Evolutionary conservation across 2,888 invertebrate genomes (phyloP).

Genomic region (Lasioglossum villosulum): DNA sequence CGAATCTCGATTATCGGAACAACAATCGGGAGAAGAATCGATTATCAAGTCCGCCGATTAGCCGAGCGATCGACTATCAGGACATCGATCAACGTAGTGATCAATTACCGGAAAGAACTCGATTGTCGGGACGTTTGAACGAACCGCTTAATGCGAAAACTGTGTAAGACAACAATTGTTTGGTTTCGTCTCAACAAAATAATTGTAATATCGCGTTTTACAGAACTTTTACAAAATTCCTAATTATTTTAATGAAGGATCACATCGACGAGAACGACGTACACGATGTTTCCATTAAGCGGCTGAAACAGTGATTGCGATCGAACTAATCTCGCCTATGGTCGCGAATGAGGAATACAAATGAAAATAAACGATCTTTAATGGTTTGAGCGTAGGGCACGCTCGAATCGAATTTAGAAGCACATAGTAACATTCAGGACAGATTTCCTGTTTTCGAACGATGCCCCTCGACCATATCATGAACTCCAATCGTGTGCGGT

Average conservation of each 20-base stretch:
- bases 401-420: neutral
- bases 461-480: conserved; percentile 1
- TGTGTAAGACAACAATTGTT: neutral
- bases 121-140: neutral
- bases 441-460: conserved; percentile 49
- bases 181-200: neutral
- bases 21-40: neutral
- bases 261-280: too few relatives aligned
- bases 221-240: neutral
- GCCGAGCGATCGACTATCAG: neutral
- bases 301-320: neutral
- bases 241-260: too few relatives aligned
- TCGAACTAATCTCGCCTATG: neutral
- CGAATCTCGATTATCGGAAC: neutral
- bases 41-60: neutral
- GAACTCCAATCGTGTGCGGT: conserved; percentile 50
- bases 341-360: neutral
- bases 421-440: neutral
- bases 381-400: neutral
- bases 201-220: neutral
- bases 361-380: neutral
- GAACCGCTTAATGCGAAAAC: neutral
- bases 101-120: neutral
- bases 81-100: neutral
- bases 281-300: neutral